Conservation (phyloP, 2,113 vertebrate genomes). For the Synchiropus splendidus region DNA sequence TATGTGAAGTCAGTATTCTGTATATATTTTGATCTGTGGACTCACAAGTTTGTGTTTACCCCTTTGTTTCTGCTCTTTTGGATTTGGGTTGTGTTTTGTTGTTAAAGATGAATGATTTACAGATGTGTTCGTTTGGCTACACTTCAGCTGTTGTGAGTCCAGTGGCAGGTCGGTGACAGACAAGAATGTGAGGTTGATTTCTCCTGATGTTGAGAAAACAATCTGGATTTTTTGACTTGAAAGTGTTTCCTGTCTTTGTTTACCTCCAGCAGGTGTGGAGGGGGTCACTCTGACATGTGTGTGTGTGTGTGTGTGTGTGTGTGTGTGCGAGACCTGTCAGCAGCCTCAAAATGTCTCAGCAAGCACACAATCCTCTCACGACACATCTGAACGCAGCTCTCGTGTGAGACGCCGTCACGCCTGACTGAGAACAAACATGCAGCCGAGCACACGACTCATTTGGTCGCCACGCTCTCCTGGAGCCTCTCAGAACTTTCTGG, state of each 20-base stretch:
- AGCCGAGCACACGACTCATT: neutral
- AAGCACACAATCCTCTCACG: constrained; percentile 35
- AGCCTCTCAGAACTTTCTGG: too few species aligned
- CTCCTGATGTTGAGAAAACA: constrained; percentile 6
- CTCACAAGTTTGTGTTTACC: too few species aligned
- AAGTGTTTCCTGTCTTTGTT: constrained; percentile 38
- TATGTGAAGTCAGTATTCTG: too few species aligned
- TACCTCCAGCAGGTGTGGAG: constrained; percentile 21
- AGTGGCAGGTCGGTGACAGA: too few species aligned
- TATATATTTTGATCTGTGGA: too few species aligned
- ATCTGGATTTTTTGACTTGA: constrained; percentile 7
- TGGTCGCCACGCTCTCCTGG: neutral
- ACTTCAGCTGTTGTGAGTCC: too few species aligned
- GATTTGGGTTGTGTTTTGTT: too few species aligned
- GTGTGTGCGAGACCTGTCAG: constrained; percentile 26
- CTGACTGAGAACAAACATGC: constrained; percentile 11
- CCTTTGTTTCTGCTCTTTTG: too few species aligned
- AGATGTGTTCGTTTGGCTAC: too few species aligned
- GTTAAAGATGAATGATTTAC: too few species aligned
- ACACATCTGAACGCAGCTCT: constrained; percentile 26
- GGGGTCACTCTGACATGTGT: constrained; percentile 19
- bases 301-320: constrained; percentile 14
- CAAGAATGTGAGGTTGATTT: too few species aligned
- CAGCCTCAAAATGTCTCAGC: constrained; percentile 25
- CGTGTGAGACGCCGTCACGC: constrained; percentile 23